Percentiles rank a stretch among this genome's conserved stretches.
These are phyloP conservation scores for Salarias fasciatus DNA, from an alignment of 2,797 vertebrate genomes.

Conservation along the genomic window DNA sequence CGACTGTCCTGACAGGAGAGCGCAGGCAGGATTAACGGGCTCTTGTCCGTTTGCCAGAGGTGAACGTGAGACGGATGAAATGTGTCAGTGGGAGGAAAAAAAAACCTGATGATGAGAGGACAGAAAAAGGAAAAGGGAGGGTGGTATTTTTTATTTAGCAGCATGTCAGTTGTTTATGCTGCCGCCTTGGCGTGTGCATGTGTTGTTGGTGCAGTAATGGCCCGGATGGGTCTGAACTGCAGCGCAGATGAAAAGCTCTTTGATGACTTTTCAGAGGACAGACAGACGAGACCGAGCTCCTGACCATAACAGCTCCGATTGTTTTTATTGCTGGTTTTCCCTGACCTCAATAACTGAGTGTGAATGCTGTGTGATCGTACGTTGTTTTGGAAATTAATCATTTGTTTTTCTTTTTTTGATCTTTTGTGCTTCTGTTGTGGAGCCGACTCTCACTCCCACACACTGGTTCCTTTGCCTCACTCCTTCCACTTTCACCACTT, in stretches of 20 bases:
- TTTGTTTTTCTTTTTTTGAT: slow-evolving; percentile 39
- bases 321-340: slow-evolving; percentile 62
- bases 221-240: slow-evolving; percentile 40
- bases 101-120: slow-evolving; percentile 1
- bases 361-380: slow-evolving; percentile 21
- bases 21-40: slow-evolving; percentile 24
- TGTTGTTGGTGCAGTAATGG: slow-evolving; percentile 29
- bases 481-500: not conserved
- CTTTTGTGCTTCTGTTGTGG: not conserved
- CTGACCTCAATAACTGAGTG: slow-evolving; percentile 61
- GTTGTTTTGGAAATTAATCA: slow-evolving; percentile 33
- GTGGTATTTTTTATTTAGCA: slow-evolving; percentile 40
- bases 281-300: slow-evolving; percentile 35
- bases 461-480: too few species aligned
- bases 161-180: slow-evolving; percentile 19
- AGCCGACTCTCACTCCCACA: not conserved
- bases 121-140: slow-evolving; percentile 47
- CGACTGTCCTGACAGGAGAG: slow-evolving; percentile 3
- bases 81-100: slow-evolving; percentile 40
- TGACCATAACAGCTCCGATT: slow-evolving; percentile 44
- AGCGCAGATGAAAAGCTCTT: slow-evolving; percentile 54
- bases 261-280: slow-evolving; percentile 47
- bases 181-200: slow-evolving; percentile 1
- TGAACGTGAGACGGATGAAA: slow-evolving; percentile 26
- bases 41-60: slow-evolving; percentile 27